Evolutionary conservation across 2,888 invertebrate species (phyloP).

Genomic region (Cantharis nigra): DNA sequence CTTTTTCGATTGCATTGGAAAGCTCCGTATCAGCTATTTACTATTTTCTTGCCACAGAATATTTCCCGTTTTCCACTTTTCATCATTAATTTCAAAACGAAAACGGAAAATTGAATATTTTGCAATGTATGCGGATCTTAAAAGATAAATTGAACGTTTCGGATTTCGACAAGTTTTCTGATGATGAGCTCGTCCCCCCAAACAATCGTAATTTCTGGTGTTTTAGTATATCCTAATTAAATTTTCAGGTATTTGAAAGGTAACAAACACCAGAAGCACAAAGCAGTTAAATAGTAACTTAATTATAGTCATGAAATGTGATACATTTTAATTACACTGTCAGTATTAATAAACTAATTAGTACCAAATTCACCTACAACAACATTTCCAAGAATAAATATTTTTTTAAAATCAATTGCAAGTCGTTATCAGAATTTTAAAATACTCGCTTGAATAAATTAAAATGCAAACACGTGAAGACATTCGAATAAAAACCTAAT

Average conservation of each 20-base stretch:
- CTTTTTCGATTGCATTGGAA: too few species aligned
- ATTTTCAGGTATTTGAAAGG: background rate
- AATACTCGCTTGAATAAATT: background rate
- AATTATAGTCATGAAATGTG: background rate
- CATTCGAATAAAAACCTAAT: background rate
- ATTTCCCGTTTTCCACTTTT: too few species aligned
- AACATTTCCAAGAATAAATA: background rate
- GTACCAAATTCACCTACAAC: background rate
- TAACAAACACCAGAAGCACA: background rate
- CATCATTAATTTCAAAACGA: too few species aligned
- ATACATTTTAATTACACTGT: conserved; percentile 1
- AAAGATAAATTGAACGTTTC: too few species aligned
- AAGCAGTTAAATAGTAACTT: background rate
- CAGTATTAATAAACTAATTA: background rate
- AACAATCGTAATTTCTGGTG: background rate
- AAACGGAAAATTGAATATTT: too few species aligned
- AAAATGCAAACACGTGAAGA: background rate
- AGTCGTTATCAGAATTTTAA: background rate
- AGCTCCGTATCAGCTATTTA: too few species aligned
- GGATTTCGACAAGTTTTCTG: background rate
- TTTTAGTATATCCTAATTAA: background rate
- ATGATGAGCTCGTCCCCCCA: background rate
- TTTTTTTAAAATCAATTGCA: background rate
- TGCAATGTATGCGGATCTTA: too few species aligned
- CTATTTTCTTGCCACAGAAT: too few species aligned